phyloP scores from a whole-genome alignment of 2,113 vertebrate genomes.

The Anarhynchus alexandrinus region DNA sequence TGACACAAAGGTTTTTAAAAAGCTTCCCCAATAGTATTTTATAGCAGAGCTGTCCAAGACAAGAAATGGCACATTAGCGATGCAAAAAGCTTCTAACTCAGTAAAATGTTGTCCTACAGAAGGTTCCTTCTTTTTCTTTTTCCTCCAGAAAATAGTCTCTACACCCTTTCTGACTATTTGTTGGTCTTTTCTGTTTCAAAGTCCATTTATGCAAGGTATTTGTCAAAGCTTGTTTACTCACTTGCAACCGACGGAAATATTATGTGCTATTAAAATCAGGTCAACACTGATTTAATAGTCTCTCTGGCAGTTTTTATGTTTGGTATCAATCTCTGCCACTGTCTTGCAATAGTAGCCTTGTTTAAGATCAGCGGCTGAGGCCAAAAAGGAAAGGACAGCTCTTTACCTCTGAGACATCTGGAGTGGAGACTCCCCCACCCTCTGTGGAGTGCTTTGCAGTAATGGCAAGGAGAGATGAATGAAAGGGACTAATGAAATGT shows the following conservation, averaged over 20 bases:
- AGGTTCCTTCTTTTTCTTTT: not conserved
- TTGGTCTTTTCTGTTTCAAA: not conserved
- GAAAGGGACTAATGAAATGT: not conserved
- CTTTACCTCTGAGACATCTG: not conserved
- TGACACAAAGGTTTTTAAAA: not conserved
- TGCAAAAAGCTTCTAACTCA: not conserved
- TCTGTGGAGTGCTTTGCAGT: not conserved
- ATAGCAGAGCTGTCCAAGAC: not conserved
- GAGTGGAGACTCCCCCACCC: not conserved
- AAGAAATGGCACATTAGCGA: not conserved
- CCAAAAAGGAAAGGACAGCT: not conserved
- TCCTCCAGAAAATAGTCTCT: not conserved
- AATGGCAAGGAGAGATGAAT: not conserved
- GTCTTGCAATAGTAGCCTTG: not conserved
- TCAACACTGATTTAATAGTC: not conserved
- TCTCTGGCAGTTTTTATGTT: not conserved
- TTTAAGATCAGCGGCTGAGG: not conserved
- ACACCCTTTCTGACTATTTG: not conserved
- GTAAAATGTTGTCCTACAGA: not conserved
- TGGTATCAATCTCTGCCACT: not conserved
- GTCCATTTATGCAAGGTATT: not conserved
- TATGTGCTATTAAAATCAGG: not conserved
- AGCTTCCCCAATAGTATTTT: not conserved
- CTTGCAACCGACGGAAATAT: not conserved
- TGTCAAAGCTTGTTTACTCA: not conserved